phyloP scores from a whole-genome alignment of 2,113 vertebrate species.

The Reinhardtius hippoglossoides region DNA sequence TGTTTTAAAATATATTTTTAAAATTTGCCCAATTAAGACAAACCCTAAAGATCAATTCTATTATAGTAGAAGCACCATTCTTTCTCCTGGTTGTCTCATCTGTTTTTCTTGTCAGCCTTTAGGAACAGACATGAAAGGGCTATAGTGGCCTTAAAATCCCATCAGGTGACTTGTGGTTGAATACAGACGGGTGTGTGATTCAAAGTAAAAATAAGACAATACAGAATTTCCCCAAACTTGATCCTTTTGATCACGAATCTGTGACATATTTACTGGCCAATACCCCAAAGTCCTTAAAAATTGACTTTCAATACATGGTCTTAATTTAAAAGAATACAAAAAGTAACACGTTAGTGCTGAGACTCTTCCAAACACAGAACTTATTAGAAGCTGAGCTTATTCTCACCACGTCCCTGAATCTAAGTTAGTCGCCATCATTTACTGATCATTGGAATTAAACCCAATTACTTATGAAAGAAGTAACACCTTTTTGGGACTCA shows the following conservation, averaged over 20 bases:
- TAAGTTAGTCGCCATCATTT: neutral
- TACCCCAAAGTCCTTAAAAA: slow-evolving; percentile 6
- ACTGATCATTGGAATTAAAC: neutral
- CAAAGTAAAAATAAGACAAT: neutral
- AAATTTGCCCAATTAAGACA: slow-evolving; percentile 38
- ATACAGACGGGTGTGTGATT: neutral
- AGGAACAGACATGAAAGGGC: neutral
- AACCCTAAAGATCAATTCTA: slow-evolving; percentile 51
- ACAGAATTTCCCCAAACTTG: neutral
- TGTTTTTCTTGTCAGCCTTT: neutral
- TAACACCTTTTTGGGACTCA: neutral
- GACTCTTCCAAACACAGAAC: neutral
- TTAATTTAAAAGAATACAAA: slow-evolving; percentile 8
- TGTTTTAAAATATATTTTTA: slow-evolving; percentile 18
- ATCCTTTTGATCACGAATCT: slow-evolving; percentile 9
- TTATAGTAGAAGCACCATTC: neutral
- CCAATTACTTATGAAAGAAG: neutral
- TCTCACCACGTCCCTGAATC: slow-evolving; percentile 10
- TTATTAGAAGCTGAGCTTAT: neutral
- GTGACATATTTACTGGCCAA: neutral
- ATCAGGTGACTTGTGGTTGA: slow-evolving; percentile 8
- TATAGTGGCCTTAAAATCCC: slow-evolving; percentile 26
- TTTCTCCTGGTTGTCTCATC: neutral
- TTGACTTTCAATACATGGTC: neutral
- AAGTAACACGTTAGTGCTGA: neutral